These are phyloP conservation scores for Leucozona laternaria DNA, from an alignment of 2,888 invertebrate genomes.

Conservation along the genomic window DNA sequence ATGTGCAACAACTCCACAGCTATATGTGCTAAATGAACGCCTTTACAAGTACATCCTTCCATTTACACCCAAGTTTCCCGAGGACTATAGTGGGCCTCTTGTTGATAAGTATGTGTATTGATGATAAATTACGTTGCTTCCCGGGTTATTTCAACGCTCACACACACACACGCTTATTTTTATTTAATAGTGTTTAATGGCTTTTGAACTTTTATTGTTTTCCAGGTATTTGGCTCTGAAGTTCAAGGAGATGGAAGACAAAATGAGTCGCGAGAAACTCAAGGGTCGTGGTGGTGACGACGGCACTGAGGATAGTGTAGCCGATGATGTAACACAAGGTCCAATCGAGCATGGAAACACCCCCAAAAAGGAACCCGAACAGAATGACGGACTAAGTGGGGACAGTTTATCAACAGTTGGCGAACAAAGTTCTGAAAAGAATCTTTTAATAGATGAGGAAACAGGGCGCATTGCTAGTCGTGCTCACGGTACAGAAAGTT, in stretches of 20 bases:
- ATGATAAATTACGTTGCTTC: constrained; percentile 23
- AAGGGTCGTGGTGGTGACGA: constrained; percentile 82
- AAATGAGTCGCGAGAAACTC: constrained; percentile 89
- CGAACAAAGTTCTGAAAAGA: constrained; percentile 82
- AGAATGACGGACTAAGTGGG: constrained; percentile 21
- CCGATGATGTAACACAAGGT: constrained; percentile 73
- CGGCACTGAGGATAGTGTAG: constrained; percentile 81
- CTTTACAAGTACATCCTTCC: constrained; percentile 95
- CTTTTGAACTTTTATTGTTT: constrained; percentile 64
- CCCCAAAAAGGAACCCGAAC: constrained; percentile 32
- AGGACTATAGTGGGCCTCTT: constrained; percentile 94
- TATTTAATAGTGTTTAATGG: constrained; percentile 24
- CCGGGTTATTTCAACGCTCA: constrained; percentile 8
- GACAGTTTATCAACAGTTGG: constrained; percentile 79
- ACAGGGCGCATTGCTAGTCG: constrained; percentile 81
- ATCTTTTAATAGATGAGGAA: constrained; percentile 82
- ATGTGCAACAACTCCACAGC: constrained; percentile 92
- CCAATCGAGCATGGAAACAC: constrained; percentile 71
- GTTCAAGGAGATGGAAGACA: constrained; percentile 94
- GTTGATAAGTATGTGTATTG: constrained; percentile 89
- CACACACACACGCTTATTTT: neutral
- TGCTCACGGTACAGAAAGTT: constrained; percentile 71
- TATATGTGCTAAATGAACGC: constrained; percentile 94
- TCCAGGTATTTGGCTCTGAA: constrained; percentile 91
- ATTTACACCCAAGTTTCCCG: constrained; percentile 94